phyloP scores from a whole-genome alignment of 2,113 vertebrate species.

The Eubucco bourcierii region DNA sequence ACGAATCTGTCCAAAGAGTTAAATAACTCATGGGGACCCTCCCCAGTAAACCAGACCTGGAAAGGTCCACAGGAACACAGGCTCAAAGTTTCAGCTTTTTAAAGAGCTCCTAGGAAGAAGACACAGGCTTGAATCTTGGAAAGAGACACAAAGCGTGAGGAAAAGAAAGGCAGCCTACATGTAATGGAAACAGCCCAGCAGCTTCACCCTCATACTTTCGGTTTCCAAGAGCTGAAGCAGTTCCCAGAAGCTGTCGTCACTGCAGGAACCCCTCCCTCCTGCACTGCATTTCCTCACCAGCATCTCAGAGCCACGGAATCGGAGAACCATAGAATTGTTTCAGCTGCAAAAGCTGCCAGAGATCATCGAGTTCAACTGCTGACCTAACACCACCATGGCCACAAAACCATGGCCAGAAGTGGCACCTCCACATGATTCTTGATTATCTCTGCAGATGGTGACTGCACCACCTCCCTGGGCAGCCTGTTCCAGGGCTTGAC shows the following conservation, averaged over 20 bases:
- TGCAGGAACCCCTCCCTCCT: neutral
- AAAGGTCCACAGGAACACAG: neutral
- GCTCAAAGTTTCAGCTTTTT: neutral
- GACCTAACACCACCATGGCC: too few species aligned
- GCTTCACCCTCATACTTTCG: neutral
- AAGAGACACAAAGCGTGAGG: neutral
- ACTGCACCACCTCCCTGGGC: too few species aligned
- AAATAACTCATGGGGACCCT: neutral
- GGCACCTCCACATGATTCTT: too few species aligned
- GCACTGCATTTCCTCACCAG: neutral
- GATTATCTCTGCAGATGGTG: too few species aligned
- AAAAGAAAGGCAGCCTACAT: neutral
- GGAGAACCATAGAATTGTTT: too few species aligned
- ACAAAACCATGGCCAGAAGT: too few species aligned
- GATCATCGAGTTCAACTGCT: too few species aligned
- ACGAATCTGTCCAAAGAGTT: neutral
- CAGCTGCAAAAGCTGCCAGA: too few species aligned
- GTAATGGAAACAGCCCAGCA: neutral
- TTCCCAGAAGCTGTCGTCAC: neutral
- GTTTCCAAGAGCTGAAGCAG: neutral
- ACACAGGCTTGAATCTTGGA: neutral
- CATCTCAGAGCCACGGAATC: too few species aligned
- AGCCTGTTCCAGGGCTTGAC: too few species aligned
- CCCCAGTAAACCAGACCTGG: neutral
- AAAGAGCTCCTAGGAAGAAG: neutral